Conservation (phyloP, 2,113 vertebrate species). For the Myiopsitta monachus region DNA sequence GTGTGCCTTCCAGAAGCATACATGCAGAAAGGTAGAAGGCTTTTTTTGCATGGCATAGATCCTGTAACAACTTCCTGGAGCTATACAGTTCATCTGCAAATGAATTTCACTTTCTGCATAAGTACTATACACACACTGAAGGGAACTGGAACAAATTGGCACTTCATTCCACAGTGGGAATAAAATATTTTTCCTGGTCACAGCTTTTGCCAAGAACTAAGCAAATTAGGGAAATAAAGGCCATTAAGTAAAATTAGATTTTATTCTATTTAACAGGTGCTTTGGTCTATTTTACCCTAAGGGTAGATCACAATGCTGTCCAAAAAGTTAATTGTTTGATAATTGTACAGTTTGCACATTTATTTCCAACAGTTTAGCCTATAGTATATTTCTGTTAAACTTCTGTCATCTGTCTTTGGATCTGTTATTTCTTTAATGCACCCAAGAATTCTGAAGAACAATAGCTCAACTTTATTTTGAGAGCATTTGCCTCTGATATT, state of each 20-base stretch:
- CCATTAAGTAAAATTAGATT: slow-evolving; percentile 61
- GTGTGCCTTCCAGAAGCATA: background rate
- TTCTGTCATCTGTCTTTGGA: background rate
- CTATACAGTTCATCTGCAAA: background rate
- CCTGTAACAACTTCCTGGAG: background rate
- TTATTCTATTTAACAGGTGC: slow-evolving; percentile 66
- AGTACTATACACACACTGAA: background rate
- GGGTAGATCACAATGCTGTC: slow-evolving; percentile 27
- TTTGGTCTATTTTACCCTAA: slow-evolving; percentile 53
- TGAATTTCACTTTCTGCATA: slow-evolving; percentile 1
- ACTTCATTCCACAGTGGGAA: slow-evolving; percentile 37
- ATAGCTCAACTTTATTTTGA: background rate
- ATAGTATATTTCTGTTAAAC: slow-evolving; percentile 5
- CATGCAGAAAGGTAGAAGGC: background rate
- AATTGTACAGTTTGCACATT: slow-evolving; percentile 33
- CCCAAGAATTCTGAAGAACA: background rate
- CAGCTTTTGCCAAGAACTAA: slow-evolving; percentile 37
- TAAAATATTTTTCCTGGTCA: slow-evolving; percentile 43
- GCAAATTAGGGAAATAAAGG: slow-evolving; percentile 43
- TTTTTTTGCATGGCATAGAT: background rate
- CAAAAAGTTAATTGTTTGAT: slow-evolving; percentile 61
- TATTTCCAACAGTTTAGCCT: slow-evolving; percentile 44
- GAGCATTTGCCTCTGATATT: background rate
- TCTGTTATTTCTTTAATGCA: background rate
- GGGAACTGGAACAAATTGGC: slow-evolving; percentile 39